These are phyloP conservation scores for Hypercompe scribonia DNA, from an alignment of 2,888 invertebrate species.

Conservation along the genomic window DNA sequence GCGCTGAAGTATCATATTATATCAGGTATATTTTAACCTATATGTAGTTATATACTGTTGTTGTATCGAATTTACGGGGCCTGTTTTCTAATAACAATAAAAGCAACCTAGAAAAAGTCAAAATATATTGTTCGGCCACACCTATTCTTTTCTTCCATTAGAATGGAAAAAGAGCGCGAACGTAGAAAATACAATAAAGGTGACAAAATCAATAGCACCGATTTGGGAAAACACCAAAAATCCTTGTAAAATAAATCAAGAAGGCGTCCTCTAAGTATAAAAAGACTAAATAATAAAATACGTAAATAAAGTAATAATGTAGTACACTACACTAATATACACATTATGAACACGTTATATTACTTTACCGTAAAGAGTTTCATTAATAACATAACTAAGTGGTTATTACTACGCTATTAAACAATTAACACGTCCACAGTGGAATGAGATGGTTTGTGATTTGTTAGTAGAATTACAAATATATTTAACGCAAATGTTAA, in stretches of 20 bases:
- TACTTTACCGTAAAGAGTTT: neutral
- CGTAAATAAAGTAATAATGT: neutral
- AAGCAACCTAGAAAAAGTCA: neutral
- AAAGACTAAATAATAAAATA: conserved; percentile 27
- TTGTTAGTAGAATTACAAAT: too few species aligned
- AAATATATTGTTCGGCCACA: neutral
- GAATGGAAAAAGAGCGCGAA: neutral
- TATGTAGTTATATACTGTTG: too few species aligned
- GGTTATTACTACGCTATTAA: too few species aligned
- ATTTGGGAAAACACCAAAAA: conserved; percentile 22
- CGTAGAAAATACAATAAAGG: neutral
- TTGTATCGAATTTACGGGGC: neutral
- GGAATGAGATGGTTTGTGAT: too few species aligned
- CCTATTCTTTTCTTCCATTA: neutral
- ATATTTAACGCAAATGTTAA: neutral
- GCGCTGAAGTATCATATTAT: too few species aligned
- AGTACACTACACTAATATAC: neutral
- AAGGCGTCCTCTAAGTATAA: neutral
- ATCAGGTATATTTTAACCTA: too few species aligned
- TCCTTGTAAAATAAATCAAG: conserved; percentile 14
- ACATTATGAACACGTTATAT: too few species aligned
- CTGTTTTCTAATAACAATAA: neutral
- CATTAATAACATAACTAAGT: too few species aligned
- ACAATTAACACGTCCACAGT: too few species aligned
- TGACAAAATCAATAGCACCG: conserved; percentile 23